Conservation (phyloP, 2,113 vertebrate genomes). For the Psophia crepitans region DNA sequence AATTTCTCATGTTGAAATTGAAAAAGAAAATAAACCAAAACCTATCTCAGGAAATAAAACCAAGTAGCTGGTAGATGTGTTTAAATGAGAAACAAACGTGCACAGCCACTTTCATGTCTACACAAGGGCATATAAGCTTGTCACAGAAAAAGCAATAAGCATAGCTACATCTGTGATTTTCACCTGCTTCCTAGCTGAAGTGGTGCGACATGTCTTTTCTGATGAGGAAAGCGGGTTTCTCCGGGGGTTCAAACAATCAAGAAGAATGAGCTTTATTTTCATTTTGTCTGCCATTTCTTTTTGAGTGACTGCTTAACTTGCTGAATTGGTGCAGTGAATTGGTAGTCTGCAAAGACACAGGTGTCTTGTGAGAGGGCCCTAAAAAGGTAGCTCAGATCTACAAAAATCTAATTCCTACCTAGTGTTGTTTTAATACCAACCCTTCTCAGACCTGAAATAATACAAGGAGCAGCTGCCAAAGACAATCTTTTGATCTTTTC, state of each 20-base stretch:
- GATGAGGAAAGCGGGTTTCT: background rate
- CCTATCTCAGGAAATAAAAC: background rate
- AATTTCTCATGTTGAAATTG: background rate
- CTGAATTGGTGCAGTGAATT: background rate
- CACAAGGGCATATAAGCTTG: background rate
- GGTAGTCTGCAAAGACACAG: background rate
- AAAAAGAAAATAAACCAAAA: constrained; percentile 1
- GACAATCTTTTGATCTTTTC: background rate
- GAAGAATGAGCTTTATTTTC: background rate
- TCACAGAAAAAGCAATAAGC: background rate
- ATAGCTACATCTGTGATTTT: background rate
- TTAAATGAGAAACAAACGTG: background rate
- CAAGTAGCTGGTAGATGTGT: background rate
- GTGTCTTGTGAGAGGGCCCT: background rate
- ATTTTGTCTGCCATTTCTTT: background rate
- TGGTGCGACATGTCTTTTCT: background rate
- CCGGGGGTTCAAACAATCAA: background rate
- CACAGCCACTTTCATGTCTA: background rate
- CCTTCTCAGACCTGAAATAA: background rate
- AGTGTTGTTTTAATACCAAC: background rate
- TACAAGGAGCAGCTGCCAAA: background rate
- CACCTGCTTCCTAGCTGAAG: background rate
- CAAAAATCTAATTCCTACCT: background rate
- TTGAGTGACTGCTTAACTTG: background rate
- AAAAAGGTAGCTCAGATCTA: background rate